A percentile compares a stretch with the other conserved stretches of the same genome.
Evolutionary conservation across 92 coral and sea anemone species (phyloP).

Genomic region (Porites lobata): DNA sequence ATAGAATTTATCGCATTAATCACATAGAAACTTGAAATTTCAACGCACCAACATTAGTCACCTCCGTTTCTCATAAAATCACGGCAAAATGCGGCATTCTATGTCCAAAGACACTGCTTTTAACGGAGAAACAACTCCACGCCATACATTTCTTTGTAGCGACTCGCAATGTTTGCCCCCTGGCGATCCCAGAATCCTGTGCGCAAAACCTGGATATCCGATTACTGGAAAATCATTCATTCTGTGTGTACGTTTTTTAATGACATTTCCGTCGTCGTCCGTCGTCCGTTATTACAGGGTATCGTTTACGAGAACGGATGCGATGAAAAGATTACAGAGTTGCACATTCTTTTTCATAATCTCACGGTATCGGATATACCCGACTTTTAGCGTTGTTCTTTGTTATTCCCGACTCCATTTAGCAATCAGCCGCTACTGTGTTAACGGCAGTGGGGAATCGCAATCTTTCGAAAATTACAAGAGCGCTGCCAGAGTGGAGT

Average conservation of each 20-base stretch:
- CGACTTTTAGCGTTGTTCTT: neutral
- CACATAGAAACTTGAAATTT: no score
- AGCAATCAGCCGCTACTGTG: neutral
- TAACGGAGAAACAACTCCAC: no score
- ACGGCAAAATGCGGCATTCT: no score
- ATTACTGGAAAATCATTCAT: no score
- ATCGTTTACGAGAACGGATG: neutral
- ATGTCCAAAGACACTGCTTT: no score
- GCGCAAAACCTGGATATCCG: no score
- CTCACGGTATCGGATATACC: constrained; percentile 1
- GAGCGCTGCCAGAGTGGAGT: neutral
- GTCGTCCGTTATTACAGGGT: neutral
- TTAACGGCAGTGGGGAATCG: neutral
- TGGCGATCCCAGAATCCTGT: no score
- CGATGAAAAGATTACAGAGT: constrained; percentile 20
- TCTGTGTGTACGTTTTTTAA: neutral
- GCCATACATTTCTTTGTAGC: no score
- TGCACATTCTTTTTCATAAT: constrained; percentile 12
- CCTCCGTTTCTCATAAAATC: no score
- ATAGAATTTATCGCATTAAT: no score
- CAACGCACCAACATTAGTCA: no score
- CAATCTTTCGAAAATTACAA: neutral
- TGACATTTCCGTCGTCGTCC: neutral
- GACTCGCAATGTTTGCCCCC: no score
- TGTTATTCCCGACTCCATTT: neutral